phyloP scores from a whole-genome alignment of 2,113 vertebrate species.

The Larimichthys polyactis region DNA sequence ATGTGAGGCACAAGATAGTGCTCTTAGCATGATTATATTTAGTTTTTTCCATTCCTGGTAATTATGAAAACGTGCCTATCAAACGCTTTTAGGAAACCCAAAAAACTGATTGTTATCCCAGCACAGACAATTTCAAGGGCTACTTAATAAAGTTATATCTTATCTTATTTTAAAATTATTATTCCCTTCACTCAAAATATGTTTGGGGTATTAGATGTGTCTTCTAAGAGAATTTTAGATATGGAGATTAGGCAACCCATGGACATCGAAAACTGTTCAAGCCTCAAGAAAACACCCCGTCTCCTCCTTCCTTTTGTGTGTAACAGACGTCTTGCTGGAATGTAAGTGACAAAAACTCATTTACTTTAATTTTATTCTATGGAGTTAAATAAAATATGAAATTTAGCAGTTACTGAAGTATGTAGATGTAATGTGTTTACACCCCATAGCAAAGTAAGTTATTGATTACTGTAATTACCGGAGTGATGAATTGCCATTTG shows the following conservation, averaged over 20 bases:
- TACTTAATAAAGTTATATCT: no score
- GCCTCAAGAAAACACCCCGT: slow-evolving; percentile 2
- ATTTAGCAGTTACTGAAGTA: not conserved
- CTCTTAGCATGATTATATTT: slow-evolving; percentile 7
- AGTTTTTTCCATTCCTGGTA: not conserved
- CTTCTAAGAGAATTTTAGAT: slow-evolving; percentile 20
- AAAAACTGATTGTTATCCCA: not conserved
- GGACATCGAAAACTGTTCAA: not conserved
- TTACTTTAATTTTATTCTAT: not conserved
- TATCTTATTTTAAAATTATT: not conserved
- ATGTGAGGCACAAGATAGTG: not conserved
- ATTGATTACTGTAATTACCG: slow-evolving; percentile 13
- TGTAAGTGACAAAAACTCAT: not conserved
- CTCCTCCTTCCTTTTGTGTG: not conserved
- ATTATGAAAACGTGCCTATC: not conserved
- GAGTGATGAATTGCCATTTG: slow-evolving; percentile 27
- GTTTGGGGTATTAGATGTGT: not conserved
- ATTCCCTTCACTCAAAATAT: not conserved
- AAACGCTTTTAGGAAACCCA: not conserved
- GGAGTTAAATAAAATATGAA: slow-evolving; percentile 9
- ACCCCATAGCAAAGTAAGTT: not conserved
- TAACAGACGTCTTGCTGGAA: not conserved
- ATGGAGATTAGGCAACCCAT: not conserved
- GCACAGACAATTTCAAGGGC: not conserved
- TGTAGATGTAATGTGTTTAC: slow-evolving; percentile 2